Base-by-base conservation (phyloP, 2,888 invertebrate species). In the Volucella zonaria region DNA sequence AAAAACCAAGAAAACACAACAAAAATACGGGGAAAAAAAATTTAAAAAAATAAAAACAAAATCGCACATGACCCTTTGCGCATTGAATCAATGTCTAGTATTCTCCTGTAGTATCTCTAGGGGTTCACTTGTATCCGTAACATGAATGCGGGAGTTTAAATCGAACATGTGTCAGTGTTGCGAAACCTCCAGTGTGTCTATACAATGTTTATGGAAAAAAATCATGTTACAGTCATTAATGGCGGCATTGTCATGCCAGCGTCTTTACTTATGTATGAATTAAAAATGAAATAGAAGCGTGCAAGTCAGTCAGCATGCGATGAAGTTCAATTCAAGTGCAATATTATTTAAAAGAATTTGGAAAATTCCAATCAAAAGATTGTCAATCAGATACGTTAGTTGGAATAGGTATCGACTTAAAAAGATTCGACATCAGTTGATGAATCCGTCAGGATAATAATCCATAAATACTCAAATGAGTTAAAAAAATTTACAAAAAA, bases 21-120 rank as follows among this genome's bases (percentile, higher is more conserved):
- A 31, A 1, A 31, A 31, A 31, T 31, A 31, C 31, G 31, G 6
- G 31, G 23, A 23, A 2, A 31, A 23, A 31, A 31, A 6, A 31
- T 31, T 31, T 31, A 12, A 62, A 71, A 52, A 6, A 42, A 82
- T 51, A 45, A 79, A 68, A 73, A 80, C 64, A 58, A 77, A 67
- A 80, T 81, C 64, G 76, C 62, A 76, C 67, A 77, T 71, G 79
- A 79, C 61, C 56, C 70, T 67, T 31, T 31, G 66, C 58, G 58
- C 64, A 78, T 52, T 62, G 64, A 78, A 78, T 67, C 51, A 71
- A 68, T 74, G 67, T 68, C 77, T 75, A 75, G 52, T 66, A 58
- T 70, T 79, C 74, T 49, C 52, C 75, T 82, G 42, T 61, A 52
- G 61, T 67, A 54, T 66, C 64, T 67, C 52, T 42, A 49, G 43